A percentile compares a stretch with the other conserved stretches of the same genome.
phyloP scores from a whole-genome alignment of 2,888 invertebrate species.

The Palloptera scutellata region DNA sequence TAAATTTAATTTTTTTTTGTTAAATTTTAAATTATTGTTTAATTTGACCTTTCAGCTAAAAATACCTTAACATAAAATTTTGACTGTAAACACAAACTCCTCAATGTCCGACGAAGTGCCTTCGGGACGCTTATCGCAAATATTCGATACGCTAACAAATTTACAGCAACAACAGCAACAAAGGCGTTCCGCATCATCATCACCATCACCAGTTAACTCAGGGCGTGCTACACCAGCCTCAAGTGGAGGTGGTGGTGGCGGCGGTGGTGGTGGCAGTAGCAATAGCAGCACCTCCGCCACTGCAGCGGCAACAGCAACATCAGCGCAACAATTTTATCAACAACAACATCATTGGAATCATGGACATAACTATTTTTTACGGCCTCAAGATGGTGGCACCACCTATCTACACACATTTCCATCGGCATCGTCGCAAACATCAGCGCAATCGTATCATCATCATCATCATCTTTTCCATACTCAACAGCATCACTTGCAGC shows the following conservation, averaged over 20 bases:
- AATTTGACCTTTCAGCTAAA: too few relatives aligned
- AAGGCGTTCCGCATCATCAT: conserved; percentile 48
- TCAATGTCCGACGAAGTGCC: conserved; percentile 72
- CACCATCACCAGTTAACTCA: conserved; percentile 48
- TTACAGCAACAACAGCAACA: conserved; percentile 72
- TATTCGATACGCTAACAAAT: conserved; percentile 81
- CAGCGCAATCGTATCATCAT: conserved; percentile 43
- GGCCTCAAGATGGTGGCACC: conserved; percentile 13
- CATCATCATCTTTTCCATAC: conserved; percentile 18
- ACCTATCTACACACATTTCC: conserved; percentile 60
- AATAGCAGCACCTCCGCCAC: conserved; percentile 28
- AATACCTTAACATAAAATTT: conserved; percentile 7
- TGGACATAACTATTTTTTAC: conserved; percentile 32
- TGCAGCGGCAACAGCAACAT: conserved; percentile 24
- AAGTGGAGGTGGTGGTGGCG: conserved; percentile 31
- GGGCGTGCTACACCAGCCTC: conserved; percentile 53
- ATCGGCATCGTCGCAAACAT: conserved; percentile 48
- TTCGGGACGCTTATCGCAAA: conserved; percentile 80
- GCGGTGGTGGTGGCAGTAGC: conserved; percentile 30
- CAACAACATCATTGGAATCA: conserved; percentile 30
- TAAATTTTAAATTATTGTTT: too few relatives aligned
- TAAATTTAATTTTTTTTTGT: too few relatives aligned
- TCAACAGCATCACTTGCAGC: conserved; percentile 41
- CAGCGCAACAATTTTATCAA: conserved; percentile 31
- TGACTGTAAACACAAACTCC: conserved; percentile 30